These are phyloP conservation scores for Phenacoccus solenopsis DNA, from an alignment of 1,140 invertebrate species.

Conservation along the genomic window DNA sequence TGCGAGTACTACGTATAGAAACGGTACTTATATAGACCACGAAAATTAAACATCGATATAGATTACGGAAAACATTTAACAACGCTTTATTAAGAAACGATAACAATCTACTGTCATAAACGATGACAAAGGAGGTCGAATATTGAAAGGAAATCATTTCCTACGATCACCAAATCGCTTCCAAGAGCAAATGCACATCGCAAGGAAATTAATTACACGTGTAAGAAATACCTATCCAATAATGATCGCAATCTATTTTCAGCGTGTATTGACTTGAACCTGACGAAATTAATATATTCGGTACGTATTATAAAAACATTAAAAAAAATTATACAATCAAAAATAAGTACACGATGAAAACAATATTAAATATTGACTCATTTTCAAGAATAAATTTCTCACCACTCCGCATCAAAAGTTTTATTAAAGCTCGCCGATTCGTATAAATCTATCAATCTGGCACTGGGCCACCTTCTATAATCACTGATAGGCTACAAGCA, in stretches of 20 bases:
- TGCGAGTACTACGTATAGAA: not conserved
- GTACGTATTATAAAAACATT: too few species aligned
- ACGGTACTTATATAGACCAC: not conserved
- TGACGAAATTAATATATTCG: too few species aligned
- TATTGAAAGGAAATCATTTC: not conserved
- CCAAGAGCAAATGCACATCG: not conserved
- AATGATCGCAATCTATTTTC: too few species aligned
- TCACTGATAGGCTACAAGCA: too few species aligned
- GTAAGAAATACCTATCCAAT: too few species aligned
- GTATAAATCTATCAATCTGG: not conserved
- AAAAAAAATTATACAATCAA: too few species aligned
- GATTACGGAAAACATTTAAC: not conserved
- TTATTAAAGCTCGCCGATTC: not conserved
- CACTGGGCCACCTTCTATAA: not conserved
- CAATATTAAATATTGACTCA: too few species aligned
- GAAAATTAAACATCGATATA: not conserved
- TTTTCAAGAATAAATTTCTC: too few species aligned
- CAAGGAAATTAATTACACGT: not conserved
- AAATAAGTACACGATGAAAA: too few species aligned
- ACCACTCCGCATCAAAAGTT: too few species aligned
- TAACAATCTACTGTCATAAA: slow-evolving; percentile 2
- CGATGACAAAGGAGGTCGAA: not conserved
- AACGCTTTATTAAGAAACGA: not conserved
- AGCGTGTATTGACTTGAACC: too few species aligned
- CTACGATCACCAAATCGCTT: not conserved